phyloP scores from a whole-genome alignment of 1,140 invertebrate genomes.

The Teleopsis dalmanni region DNA sequence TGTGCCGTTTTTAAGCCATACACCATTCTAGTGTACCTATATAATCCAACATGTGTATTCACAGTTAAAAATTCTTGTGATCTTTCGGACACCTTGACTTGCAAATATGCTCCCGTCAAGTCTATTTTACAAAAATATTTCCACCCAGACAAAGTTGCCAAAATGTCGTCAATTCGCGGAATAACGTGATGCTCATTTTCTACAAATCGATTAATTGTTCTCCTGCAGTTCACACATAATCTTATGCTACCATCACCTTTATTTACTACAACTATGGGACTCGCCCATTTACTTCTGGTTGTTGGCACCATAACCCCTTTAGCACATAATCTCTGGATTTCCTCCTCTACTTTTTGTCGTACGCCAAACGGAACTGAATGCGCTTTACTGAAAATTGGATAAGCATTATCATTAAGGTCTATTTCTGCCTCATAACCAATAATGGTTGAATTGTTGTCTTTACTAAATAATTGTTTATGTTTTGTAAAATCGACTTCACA shows the following conservation, averaged over 20 bases:
- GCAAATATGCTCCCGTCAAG: neutral
- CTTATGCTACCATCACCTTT: constrained; percentile 1
- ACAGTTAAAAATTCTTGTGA: neutral
- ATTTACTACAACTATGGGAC: constrained; percentile 3
- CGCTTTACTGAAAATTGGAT: no score
- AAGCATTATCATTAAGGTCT: neutral
- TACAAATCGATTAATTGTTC: no score
- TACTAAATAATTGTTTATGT: neutral
- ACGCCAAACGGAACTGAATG: no score
- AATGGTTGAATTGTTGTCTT: neutral
- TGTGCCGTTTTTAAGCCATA: no score
- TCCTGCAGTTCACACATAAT: constrained; percentile 3
- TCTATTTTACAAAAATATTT: neutral
- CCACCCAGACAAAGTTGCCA: neutral
- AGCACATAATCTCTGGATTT: no score
- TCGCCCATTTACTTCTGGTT: no score
- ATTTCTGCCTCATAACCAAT: neutral
- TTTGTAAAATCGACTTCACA: constrained; percentile 1
- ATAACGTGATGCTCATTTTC: no score
- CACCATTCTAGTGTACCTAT: neutral
- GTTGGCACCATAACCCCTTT: no score
- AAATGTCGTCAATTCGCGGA: no score
- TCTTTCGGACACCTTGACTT: neutral
- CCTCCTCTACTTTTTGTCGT: no score
- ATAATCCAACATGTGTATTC: neutral